phyloP scores from a whole-genome alignment of 2,797 vertebrate genomes.

The Fringilla coelebs region DNA sequence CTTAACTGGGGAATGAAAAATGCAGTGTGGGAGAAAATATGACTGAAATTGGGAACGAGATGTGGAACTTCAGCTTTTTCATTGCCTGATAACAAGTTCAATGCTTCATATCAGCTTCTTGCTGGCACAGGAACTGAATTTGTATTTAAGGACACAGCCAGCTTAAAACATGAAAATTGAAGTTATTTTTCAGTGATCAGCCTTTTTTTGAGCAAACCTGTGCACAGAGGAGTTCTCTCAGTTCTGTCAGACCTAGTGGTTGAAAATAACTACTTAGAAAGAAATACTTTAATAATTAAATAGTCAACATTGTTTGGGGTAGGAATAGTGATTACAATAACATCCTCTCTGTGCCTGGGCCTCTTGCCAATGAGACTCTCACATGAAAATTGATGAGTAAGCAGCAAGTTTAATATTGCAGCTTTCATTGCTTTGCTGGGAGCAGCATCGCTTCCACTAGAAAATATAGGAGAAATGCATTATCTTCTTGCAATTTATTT shows the following conservation, averaged over 20 bases:
- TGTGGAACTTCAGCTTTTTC: neutral
- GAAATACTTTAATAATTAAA: constrained; percentile 1
- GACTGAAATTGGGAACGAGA: neutral
- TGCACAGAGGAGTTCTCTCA: neutral
- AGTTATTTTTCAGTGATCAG: neutral
- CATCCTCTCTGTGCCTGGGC: neutral
- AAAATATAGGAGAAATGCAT: neutral
- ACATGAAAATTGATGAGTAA: neutral
- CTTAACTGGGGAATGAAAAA: neutral
- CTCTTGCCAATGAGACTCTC: neutral
- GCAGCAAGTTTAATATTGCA: neutral
- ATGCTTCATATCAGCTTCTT: neutral
- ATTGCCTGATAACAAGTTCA: neutral
- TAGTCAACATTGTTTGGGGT: neutral
- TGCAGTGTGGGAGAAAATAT: neutral
- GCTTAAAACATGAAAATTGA: neutral
- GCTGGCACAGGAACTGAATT: neutral
- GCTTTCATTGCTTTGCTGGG: neutral
- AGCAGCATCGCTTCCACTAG: neutral
- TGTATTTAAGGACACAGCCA: neutral
- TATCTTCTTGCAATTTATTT: neutral
- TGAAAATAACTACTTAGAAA: neutral
- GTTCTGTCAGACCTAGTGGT: neutral
- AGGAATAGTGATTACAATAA: neutral
- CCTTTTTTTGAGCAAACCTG: neutral